These are phyloP conservation scores for Phrynocephalus forsythii DNA, from an alignment of 2,797 vertebrate genomes.

Conservation along the genomic window DNA sequence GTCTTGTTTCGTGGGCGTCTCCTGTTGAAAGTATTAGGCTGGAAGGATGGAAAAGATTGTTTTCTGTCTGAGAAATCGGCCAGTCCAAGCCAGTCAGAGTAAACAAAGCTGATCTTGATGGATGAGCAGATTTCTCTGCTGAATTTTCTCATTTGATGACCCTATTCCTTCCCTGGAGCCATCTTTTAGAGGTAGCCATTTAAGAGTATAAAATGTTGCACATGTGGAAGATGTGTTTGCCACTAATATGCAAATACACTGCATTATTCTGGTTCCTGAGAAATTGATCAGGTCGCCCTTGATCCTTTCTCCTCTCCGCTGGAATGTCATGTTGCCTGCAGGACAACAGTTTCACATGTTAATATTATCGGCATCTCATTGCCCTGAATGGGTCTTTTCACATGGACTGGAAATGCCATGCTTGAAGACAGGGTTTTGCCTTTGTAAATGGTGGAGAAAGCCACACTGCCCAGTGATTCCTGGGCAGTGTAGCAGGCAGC, in stretches of 20 bases:
- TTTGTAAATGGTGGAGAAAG: conserved; percentile 18
- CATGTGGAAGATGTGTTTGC: neutral
- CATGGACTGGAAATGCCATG: conserved; percentile 11
- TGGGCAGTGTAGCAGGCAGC: neutral
- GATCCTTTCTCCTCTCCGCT: neutral
- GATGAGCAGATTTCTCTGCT: neutral
- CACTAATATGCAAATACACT: conserved; percentile 2
- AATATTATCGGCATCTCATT: neutral
- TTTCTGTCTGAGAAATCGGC: neutral
- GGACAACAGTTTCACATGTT: neutral
- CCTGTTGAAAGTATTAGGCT: neutral
- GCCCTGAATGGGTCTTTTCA: neutral
- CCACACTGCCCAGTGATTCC: neutral
- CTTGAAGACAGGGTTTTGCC: conserved; percentile 7
- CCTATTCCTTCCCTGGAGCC: neutral
- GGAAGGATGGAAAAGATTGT: neutral
- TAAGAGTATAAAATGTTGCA: neutral
- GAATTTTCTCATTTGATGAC: neutral
- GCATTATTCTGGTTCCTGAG: neutral
- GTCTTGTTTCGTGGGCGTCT: no score
- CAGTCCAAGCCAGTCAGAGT: neutral
- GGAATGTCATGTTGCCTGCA: neutral
- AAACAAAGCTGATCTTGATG: neutral
- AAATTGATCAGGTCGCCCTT: neutral
- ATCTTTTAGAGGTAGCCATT: neutral